Conservation (phyloP, 2,113 vertebrate species). For the Zingel zingel region DNA sequence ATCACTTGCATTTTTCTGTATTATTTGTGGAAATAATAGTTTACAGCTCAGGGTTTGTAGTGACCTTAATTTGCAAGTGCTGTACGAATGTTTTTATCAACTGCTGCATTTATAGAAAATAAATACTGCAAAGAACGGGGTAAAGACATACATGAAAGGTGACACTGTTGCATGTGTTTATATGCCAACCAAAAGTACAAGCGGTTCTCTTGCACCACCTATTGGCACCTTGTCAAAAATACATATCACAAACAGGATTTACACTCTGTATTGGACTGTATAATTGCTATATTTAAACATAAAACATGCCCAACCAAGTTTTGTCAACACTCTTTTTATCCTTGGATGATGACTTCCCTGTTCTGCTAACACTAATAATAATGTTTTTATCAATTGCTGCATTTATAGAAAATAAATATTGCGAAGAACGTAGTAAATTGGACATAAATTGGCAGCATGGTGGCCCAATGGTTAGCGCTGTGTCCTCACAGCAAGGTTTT, state of each 20-base stretch:
- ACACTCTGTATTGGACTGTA: not conserved
- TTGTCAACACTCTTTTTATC: not conserved
- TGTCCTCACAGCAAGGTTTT: too few species aligned
- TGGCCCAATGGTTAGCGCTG: too few species aligned
- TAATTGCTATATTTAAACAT: not conserved
- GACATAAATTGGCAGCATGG: too few species aligned
- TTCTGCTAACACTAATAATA: not conserved
- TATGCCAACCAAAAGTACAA: not conserved
- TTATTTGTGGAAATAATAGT: not conserved
- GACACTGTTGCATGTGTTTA: not conserved
- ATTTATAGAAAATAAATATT: too few species aligned
- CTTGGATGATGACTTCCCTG: not conserved
- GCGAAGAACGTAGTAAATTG: too few species aligned
- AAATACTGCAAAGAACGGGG: not conserved
- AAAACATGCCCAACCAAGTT: not conserved
- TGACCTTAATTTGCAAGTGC: not conserved
- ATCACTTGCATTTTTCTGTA: too few species aligned
- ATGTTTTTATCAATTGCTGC: too few species aligned
- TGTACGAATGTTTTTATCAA: not conserved
- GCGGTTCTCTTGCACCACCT: slow-evolving; percentile 65
- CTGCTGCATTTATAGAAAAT: not conserved
- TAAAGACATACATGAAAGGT: not conserved
- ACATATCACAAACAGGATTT: not conserved
- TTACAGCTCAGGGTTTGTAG: not conserved
- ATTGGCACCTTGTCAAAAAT: slow-evolving; percentile 29